Conservation (phyloP, 2,888 invertebrate genomes). For the Eucera pruinosa region DNA sequence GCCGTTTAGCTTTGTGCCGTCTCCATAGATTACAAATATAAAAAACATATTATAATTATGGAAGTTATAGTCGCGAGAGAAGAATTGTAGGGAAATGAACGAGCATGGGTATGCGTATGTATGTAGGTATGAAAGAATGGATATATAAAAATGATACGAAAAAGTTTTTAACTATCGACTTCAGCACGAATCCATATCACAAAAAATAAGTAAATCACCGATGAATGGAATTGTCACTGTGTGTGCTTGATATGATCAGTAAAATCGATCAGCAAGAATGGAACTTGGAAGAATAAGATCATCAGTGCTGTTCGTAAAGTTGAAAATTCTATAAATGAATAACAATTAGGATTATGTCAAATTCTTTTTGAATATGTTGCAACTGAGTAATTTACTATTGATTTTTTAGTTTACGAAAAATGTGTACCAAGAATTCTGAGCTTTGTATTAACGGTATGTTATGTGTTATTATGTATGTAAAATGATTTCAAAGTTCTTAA, state of each 20-base stretch:
- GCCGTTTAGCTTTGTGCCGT: constrained; percentile 83
- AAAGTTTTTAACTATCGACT: constrained; percentile 55
- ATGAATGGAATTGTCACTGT: constrained; percentile 30
- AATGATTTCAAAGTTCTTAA: no score
- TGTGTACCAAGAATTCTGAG: no score
- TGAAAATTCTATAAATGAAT: background rate
- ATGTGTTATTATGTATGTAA: no score
- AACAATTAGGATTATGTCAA: constrained; percentile 2
- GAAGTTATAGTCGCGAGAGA: constrained; percentile 53
- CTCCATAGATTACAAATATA: constrained; percentile 75
- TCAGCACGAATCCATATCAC: constrained; percentile 51
- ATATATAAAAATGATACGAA: constrained; percentile 44
- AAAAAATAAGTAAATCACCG: constrained; percentile 37
- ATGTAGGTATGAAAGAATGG: constrained; percentile 1
- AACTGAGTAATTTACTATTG: no score
- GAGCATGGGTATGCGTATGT: background rate
- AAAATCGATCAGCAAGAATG: constrained; percentile 7
- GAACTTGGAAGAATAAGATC: background rate
- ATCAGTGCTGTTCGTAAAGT: background rate
- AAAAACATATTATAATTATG: constrained; percentile 64
- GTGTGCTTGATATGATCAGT: constrained; percentile 28
- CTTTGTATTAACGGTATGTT: no score
- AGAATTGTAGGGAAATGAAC: background rate
- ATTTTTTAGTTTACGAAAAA: no score
- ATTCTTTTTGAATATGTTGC: background rate